A percentile compares a stretch with the other conserved stretches of the same genome.
Conservation (phyloP, 2,888 invertebrate genomes). For the Hypomecis punctinalis region DNA sequence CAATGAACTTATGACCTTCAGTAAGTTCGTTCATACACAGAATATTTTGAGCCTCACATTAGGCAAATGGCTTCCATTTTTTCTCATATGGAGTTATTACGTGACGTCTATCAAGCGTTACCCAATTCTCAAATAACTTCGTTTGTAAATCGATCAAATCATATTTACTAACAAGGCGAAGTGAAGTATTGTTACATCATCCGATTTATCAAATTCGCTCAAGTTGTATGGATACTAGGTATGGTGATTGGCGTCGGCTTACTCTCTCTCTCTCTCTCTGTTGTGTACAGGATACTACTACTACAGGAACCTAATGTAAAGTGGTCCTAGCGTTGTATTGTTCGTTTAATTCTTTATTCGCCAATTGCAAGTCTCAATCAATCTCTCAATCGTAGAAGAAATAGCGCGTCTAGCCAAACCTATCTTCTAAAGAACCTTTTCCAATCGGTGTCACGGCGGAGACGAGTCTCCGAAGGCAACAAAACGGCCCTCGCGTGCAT, state of each 20-base stretch:
- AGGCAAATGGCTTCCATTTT: not conserved
- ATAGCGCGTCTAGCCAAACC: not conserved
- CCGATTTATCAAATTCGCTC: no score
- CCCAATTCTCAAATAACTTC: not conserved
- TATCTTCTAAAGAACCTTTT: not conserved
- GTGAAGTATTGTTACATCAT: no score
- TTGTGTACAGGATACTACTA: no score
- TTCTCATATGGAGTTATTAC: not conserved
- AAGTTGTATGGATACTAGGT: no score
- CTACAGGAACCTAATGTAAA: no score
- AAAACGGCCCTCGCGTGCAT: constrained; percentile 35
- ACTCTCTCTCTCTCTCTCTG: no score
- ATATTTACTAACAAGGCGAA: not conserved
- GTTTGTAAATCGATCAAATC: constrained; percentile 1
- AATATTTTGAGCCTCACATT: constrained; percentile 1
- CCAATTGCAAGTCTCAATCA: no score
- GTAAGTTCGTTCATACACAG: constrained; percentile 8
- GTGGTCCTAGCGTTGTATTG: no score
- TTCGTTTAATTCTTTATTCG: no score
- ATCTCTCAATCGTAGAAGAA: no score
- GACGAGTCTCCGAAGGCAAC: constrained; percentile 9
- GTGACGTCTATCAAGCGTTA: not conserved
- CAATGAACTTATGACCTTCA: constrained; percentile 22
- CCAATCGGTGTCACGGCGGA: not conserved
- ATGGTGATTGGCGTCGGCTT: no score